phyloP scores from a whole-genome alignment of 2,113 vertebrate species.

The Passerina amoena region DNA sequence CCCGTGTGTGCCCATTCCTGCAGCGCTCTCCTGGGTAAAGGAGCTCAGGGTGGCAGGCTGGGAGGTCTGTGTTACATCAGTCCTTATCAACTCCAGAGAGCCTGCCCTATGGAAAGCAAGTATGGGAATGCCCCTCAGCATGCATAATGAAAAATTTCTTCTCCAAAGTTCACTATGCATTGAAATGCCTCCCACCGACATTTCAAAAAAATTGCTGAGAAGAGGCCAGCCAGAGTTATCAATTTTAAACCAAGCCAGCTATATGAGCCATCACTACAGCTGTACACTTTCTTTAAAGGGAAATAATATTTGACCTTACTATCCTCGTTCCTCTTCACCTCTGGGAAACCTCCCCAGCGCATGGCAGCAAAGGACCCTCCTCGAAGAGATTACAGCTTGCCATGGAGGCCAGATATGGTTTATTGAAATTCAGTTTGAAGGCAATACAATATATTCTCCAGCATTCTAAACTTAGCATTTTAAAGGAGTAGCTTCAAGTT shows the following conservation, averaged over 20 bases:
- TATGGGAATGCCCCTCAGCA: neutral
- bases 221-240: neutral
- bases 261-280: neutral
- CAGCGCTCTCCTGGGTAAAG: neutral
- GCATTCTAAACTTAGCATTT: neutral
- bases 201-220: neutral
- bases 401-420: neutral
- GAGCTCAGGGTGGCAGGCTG: neutral
- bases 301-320: neutral
- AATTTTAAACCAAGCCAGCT: neutral
- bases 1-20: rapidly evolving
- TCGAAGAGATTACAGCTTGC: neutral
- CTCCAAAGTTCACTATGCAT: neutral
- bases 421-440: neutral
- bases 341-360: neutral
- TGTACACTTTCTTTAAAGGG: neutral
- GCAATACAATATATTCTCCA: neutral
- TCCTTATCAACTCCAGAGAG: neutral
- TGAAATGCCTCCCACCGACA: neutral
- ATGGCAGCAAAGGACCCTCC: neutral
- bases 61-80: neutral
- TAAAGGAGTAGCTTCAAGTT: neutral
- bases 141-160: neutral
- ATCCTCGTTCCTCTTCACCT: neutral
- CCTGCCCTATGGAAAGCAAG: neutral